Percentiles rank a stretch among this genome's conserved stretches.
These are phyloP conservation scores for Melikaiella ostensackeni DNA, from an alignment of 2,888 invertebrate species.

Conservation along the genomic window DNA sequence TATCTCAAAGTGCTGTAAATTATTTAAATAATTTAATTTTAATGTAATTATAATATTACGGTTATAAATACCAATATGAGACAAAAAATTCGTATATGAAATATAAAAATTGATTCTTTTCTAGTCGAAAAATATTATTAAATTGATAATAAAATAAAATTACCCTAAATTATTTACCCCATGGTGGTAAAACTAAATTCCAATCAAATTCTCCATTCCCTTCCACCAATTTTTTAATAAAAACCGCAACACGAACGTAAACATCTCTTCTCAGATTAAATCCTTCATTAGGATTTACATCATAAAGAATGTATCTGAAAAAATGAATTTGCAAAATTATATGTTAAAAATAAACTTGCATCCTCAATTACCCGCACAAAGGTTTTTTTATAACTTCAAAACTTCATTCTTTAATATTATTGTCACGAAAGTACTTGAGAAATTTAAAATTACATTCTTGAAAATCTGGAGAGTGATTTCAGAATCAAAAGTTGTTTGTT, in stretches of 20 bases:
- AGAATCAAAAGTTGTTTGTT: not conserved
- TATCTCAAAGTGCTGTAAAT: not conserved
- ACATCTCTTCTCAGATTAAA: slow-evolving; percentile 98
- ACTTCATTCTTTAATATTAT: not conserved
- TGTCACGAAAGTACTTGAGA: not conserved
- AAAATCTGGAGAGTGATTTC: not conserved
- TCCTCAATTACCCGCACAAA: not conserved
- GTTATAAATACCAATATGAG: too few relatives aligned
- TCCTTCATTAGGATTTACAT: slow-evolving; percentile 96
- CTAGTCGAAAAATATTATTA: slow-evolving; percentile 13
- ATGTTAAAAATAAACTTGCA: not conserved
- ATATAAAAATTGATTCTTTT: too few relatives aligned
- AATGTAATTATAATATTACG: not conserved
- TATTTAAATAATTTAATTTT: not conserved
- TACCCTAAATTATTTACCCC: slow-evolving; percentile 80
- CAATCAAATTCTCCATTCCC: slow-evolving; percentile 79
- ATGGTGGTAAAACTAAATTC: slow-evolving; percentile 92
- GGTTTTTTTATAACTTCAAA: not conserved
- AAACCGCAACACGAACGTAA: slow-evolving; percentile 93
- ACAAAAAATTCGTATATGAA: too few relatives aligned
- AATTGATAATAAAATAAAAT: slow-evolving; percentile 9
- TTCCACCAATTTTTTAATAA: slow-evolving; percentile 83
- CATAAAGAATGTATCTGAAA: slow-evolving; percentile 90
- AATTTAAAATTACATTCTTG: not conserved
- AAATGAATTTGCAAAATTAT: slow-evolving; percentile 4